Evolutionary conservation across 2,113 vertebrate species (phyloP).

Genomic region (Athene cunicularia): DNA sequence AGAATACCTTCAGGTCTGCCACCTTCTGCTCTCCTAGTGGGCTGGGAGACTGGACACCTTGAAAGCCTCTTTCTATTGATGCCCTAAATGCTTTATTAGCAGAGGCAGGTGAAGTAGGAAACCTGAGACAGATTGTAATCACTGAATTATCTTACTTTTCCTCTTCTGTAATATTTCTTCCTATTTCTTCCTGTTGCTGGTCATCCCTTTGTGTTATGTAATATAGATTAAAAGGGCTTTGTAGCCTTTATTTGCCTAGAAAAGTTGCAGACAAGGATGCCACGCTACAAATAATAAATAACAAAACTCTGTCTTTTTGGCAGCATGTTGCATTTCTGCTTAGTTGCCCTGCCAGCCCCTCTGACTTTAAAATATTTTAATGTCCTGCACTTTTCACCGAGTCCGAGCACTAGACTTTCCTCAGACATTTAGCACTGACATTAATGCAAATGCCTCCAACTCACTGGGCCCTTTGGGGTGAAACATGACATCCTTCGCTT

Average conservation of each 20-base stretch:
- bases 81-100: background rate
- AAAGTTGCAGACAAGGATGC: background rate
- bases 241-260: background rate
- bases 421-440: constrained; percentile 54
- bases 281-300: constrained; percentile 30
- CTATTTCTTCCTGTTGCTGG: background rate
- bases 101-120: background rate
- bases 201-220: background rate
- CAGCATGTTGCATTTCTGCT: constrained; percentile 32
- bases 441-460: constrained; percentile 52
- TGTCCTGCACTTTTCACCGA: constrained; percentile 64
- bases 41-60: background rate
- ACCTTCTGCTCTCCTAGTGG: background rate
- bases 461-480: constrained; percentile 22
- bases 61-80: background rate
- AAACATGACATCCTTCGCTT: constrained; percentile 25
- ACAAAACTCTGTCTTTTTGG: background rate
- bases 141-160: background rate
- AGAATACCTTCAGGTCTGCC: background rate
- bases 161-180: background rate
- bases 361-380: constrained; percentile 58
- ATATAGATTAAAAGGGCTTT: background rate
- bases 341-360: constrained; percentile 14
- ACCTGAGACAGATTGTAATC: background rate
- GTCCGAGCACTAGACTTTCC: constrained; percentile 1